phyloP scores from a whole-genome alignment of 1,140 invertebrate genomes.

The Pseudomyrmex sp. region DNA sequence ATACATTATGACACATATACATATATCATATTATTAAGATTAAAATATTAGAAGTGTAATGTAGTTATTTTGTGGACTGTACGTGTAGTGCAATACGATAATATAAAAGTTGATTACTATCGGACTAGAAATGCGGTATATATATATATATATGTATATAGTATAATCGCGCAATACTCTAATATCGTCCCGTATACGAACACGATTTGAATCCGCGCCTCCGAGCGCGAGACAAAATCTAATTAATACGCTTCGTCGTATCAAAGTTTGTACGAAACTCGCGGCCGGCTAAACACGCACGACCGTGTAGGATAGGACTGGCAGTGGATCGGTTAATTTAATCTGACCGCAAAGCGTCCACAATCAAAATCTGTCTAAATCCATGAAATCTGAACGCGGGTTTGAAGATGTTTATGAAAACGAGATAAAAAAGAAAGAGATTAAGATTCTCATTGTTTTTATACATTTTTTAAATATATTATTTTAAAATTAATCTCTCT shows the following conservation, averaged over 20 bases:
- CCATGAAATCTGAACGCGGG: not conserved
- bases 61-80: no score
- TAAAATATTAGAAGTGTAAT: no score
- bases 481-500: no score
- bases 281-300: constrained; percentile 50
- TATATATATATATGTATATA: not conserved
- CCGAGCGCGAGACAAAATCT: constrained; percentile 14
- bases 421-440: no score
- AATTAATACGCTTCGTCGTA: constrained; percentile 39
- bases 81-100: no score
- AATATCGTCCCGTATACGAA: constrained; percentile 1
- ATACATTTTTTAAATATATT: not conserved
- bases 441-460: not conserved
- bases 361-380: constrained; percentile 14
- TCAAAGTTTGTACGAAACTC: constrained; percentile 65
- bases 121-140: constrained; percentile 23
- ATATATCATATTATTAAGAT: no score
- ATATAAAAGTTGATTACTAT: constrained; percentile 33
- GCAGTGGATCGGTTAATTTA: constrained; percentile 65
- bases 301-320: constrained; percentile 61
- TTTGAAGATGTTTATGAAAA: no score
- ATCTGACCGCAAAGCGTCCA: constrained; percentile 2
- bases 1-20: no score
- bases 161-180: not conserved
- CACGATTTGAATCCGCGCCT: constrained; percentile 23